These are phyloP conservation scores for Rhagophthalmus giganteus DNA, from an alignment of 2,888 invertebrate species.

Conservation along the genomic window DNA sequence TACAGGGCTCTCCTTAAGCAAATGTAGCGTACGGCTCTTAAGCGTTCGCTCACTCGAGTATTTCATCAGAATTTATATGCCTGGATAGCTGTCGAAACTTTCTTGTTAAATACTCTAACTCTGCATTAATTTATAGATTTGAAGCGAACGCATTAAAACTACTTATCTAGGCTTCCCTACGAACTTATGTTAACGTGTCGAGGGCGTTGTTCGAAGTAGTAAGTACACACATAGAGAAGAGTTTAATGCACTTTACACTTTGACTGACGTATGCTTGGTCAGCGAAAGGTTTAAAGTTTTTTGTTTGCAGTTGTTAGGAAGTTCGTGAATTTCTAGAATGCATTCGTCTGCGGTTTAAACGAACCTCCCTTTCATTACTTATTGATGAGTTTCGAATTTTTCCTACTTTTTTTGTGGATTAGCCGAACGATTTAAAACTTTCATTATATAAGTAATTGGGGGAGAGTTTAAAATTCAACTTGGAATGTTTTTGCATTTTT, in stretches of 20 bases:
- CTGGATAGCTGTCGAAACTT: conserved; percentile 43
- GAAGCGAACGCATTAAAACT: conserved; percentile 35
- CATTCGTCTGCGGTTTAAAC: conserved; percentile 24
- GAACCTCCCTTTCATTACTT: conserved; percentile 26
- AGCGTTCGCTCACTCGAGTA: conserved; percentile 43
- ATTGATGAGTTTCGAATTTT: conserved; percentile 27
- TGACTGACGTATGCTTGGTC: conserved; percentile 14
- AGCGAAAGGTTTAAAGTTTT: conserved; percentile 19
- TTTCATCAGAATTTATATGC: conserved; percentile 47
- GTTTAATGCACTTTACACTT: conserved; percentile 15
- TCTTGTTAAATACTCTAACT: conserved; percentile 42
- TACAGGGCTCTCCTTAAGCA: conserved; percentile 46
- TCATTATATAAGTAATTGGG: no score
- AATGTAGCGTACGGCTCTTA: conserved; percentile 50
- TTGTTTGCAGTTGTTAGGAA: conserved; percentile 19
- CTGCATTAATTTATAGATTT: conserved; percentile 42
- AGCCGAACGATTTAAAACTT: conserved; percentile 3
- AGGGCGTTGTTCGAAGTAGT: conserved; percentile 6
- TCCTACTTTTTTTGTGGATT: conserved; percentile 8
- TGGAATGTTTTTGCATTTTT: no score
- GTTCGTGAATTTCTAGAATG: conserved; percentile 24
- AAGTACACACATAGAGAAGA: not conserved
- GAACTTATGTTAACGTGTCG: conserved; percentile 10
- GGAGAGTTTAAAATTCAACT: no score
- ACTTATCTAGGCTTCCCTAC: conserved; percentile 20